phyloP scores from a whole-genome alignment of 2,113 vertebrate genomes.

The Mastomys coucha region DNA sequence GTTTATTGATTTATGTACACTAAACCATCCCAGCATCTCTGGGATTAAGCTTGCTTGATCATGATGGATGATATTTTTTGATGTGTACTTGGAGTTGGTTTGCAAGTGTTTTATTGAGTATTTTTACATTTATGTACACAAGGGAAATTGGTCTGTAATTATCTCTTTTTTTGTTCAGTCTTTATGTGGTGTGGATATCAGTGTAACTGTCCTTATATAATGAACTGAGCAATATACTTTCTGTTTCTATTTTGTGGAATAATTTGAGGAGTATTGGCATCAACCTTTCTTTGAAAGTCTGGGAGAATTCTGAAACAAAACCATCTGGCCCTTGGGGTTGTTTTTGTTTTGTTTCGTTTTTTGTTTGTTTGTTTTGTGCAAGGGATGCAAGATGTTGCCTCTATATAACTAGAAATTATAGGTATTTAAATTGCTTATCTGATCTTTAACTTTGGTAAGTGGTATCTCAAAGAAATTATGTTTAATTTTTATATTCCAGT shows the following conservation, averaged over 20 bases:
- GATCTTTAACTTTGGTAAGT: neutral
- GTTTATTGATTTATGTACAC: neutral
- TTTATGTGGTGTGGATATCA: neutral
- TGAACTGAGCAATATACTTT: neutral
- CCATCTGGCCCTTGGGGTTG: neutral
- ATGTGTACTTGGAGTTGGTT: neutral
- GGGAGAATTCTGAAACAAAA: neutral
- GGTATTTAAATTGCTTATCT: neutral
- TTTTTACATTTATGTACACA: neutral
- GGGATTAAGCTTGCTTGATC: neutral
- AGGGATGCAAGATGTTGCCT: neutral
- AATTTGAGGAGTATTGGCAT: neutral
- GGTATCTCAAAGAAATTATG: neutral
- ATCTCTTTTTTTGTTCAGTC: neutral
- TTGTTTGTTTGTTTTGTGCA: too few species aligned
- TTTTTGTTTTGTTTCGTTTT: neutral
- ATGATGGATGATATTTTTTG: neutral
- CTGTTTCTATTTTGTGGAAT: neutral
- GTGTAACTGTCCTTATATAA: neutral
- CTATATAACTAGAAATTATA: neutral
- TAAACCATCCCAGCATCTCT: neutral
- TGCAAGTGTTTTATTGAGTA: neutral
- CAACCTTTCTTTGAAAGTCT: conserved; percentile 1
- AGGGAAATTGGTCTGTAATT: neutral
- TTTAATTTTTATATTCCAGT: neutral